Evolutionary conservation across 1,140 invertebrate genomes (phyloP), one percentile per base, ranked within the genome.

Genomic region (Cydia amplana): DNA sequence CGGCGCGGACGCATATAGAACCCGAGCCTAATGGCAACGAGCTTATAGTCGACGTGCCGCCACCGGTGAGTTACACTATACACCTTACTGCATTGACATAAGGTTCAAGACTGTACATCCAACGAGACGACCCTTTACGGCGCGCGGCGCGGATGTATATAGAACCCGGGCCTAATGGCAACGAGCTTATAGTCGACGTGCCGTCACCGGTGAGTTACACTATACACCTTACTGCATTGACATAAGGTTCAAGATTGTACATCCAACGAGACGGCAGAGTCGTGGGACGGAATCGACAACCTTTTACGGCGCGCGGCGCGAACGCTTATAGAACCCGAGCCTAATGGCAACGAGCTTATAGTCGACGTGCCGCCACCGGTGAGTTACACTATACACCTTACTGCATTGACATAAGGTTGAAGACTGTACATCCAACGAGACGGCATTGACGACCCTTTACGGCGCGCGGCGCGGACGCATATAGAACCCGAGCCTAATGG

Each of bases 101-200:
- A 25, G 25, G 25, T 25, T 25, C 25, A 25, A 25, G 25, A 3
- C 25, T 25, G 25, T 25, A 93, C 25, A 25, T 25, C 25, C 7
- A 93, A 93, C 77, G 92, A 93, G 80, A 86, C 36, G 89, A 90
- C 79, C 87, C 86, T 43, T 79, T 86, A 28, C 78, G 79, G 65
- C 20, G 40, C 74, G 18, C 5, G 67, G 64, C 79, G 77, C 9
- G 65, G 9, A 79, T 80, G 18, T 28, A 63, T n/a, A 72, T 75
- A 9, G 32, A 46, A n/a, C 7, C 36, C 43, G 55, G 28, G 23
- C 49, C 23, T 40, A 51, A 77, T 49, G 14, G 63, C 3, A 32
- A 72, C 63, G 40, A 70, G 10, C 51, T 51, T n/a, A 18, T 74
- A n/a, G 28, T 60, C 28, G 67, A 74, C n/a, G 65, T 72, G 28